Evolutionary conservation across 2,113 vertebrate species (phyloP), one percentile per base, ranked within the genome.

Genomic region (Cryptomyrus ogoouensis): DNA sequence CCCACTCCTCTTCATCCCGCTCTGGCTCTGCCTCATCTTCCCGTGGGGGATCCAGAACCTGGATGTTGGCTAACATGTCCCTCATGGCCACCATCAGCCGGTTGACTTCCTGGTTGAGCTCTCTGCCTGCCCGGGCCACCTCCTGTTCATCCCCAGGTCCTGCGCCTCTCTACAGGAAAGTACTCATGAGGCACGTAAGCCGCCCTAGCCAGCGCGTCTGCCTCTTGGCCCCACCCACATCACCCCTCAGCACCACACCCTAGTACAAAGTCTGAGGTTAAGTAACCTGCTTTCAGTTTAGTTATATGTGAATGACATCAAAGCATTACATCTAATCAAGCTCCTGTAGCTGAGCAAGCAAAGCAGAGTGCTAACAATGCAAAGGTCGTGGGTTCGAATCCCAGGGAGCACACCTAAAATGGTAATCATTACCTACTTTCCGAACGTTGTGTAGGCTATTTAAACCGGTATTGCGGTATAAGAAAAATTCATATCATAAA

Each of bases 51-150:
- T 98, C 98, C 87, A 97, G 97, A 92, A 99, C 98, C 92, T 97
- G 97, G 94, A 99, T 98, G 95, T 99, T 99, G 31, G 97, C 98
- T 95, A 99, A 95, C 97, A 99, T 98, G 95, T 99, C 98, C 21
- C 98, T 96, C 96, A 99, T 97, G 3, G 98, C 98, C 49, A 97
- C 97, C 98, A 99, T 99, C 3, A 99, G 96, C 90, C 98, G 94
- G 92, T 99, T 98, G 90, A 99, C 96, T 90, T 98, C 98, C 89
- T 98, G 98, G 94, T 99, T 97, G 7, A 97, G 95, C 89, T 97
- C 97, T 91, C 96, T 96, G 0, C 96, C 97, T 0, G 96, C 97
- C 27, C 96, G 96, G 0, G 96, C 97, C 91, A 97, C 97, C n/a
- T 97, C 96, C 13, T 95, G 94, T 85, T 95, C 95, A 1, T 96